Evolutionary conservation across 53 echinoderm and acorn worm genomes (phyloP).

Genomic region (Echinometra lucunter): DNA sequence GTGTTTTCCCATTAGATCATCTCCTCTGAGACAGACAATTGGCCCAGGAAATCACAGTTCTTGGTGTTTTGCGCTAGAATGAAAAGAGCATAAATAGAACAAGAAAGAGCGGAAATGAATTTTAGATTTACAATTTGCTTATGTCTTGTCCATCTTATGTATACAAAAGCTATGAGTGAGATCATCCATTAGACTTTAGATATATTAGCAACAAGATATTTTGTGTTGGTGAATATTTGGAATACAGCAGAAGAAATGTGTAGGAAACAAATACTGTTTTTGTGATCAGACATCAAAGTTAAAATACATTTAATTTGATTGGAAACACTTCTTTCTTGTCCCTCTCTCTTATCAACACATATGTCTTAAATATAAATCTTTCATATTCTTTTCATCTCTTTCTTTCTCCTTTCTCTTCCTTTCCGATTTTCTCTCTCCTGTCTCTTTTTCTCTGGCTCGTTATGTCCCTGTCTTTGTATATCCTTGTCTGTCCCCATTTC

Average conservation of each 20-base stretch:
- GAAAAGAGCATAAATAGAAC: not conserved
- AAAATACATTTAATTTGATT: not conserved
- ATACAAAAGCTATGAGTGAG: not conserved
- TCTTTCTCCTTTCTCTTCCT: not conserved
- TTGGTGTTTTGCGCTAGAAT: constrained; percentile 3
- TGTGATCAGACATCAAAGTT: not conserved
- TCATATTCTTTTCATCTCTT: constrained; percentile 11
- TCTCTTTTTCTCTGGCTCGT: not conserved
- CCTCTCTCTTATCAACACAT: not conserved
- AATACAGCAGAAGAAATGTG: not conserved
- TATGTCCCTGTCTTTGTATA: not conserved
- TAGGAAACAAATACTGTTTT: not conserved
- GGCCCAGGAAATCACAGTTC: constrained; percentile 44
- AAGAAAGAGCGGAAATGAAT: not conserved
- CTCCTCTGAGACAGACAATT: constrained; percentile 45
- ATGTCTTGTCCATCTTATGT: not conserved
- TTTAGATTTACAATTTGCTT: not conserved
- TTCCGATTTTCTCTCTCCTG: not conserved
- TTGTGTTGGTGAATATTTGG: not conserved
- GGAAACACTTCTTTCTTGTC: not conserved
- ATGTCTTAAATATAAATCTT: too few relatives aligned
- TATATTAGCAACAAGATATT: not conserved
- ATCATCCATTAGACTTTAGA: not conserved
- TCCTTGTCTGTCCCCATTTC: not conserved
- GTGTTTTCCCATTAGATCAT: constrained; percentile 65